Percentiles rank a stretch among this genome's conserved stretches.
Conservation (phyloP, 2,113 vertebrate species). For the Neogobius melanostomus region DNA sequence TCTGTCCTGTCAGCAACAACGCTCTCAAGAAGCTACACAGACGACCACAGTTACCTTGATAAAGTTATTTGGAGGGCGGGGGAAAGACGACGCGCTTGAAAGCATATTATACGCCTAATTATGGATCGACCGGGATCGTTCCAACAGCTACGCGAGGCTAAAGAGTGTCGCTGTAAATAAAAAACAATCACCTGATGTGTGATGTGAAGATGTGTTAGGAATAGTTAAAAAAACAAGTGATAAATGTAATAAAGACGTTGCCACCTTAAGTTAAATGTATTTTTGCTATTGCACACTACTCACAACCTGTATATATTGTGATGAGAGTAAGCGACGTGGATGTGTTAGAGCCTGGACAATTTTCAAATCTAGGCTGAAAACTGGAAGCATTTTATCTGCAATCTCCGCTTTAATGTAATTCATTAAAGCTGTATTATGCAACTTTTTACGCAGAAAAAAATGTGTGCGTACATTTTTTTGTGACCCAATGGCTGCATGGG, state of each 20-base stretch:
- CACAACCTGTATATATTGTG: too few species aligned
- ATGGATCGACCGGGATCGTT: conserved; percentile 13
- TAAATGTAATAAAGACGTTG: not conserved
- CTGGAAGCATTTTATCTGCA: too few species aligned
- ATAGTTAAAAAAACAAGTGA: too few species aligned
- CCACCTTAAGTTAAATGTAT: not conserved
- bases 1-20: conserved; percentile 54
- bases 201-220: not conserved
- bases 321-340: too few species aligned
- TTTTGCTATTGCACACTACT: too few species aligned
- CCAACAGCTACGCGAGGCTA: conserved; percentile 4
- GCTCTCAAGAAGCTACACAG: conserved; percentile 24
- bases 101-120: conserved; percentile 26
- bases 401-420: too few species aligned
- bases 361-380: too few species aligned
- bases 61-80: conserved; percentile 72
- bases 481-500: too few species aligned
- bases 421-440: too few species aligned
- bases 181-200: not conserved
- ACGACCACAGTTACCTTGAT: conserved; percentile 58
- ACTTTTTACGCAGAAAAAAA: too few species aligned
- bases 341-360: too few species aligned
- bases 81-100: conserved; percentile 13
- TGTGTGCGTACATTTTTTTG: too few species aligned
- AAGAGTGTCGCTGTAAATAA: not conserved